Evolutionary conservation across 2,113 vertebrate species (phyloP).

Genomic region (Hemichromis elongatus): DNA sequence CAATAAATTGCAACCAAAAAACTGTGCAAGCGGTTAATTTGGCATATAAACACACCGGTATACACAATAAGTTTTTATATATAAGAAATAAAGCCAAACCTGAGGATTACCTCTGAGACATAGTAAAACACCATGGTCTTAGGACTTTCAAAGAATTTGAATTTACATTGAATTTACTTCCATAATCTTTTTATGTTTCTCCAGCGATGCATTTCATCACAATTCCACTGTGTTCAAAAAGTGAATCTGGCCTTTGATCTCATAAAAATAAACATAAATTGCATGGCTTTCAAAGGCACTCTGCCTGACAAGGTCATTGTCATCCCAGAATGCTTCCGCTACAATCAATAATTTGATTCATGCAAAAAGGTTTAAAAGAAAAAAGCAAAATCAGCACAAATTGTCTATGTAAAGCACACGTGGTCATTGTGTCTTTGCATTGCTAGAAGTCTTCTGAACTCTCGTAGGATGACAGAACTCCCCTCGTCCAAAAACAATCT

Average conservation of each 20-base stretch:
- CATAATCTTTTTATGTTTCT: background rate
- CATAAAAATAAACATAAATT: background rate
- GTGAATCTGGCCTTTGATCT: background rate
- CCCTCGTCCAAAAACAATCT: background rate
- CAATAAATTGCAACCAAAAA: background rate
- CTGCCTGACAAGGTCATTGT: background rate
- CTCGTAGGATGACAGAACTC: background rate
- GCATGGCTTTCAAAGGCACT: background rate
- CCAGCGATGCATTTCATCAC: background rate
- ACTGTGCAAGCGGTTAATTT: background rate
- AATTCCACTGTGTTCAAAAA: background rate
- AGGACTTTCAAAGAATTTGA: background rate
- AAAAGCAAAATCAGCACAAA: background rate
- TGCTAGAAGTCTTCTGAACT: background rate
- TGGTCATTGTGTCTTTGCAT: background rate
- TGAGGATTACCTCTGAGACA: background rate
- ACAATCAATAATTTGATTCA: background rate
- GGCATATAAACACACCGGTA: background rate
- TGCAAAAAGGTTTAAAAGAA: background rate
- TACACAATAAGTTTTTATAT: background rate
- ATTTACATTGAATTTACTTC: background rate
- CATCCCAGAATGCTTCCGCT: background rate
- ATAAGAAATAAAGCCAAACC: background rate
- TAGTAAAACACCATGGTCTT: background rate
- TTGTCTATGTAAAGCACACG: background rate